These are phyloP conservation scores for Molossus alvarezi DNA, from an alignment of 2,797 vertebrate species.

Conservation along the genomic window DNA sequence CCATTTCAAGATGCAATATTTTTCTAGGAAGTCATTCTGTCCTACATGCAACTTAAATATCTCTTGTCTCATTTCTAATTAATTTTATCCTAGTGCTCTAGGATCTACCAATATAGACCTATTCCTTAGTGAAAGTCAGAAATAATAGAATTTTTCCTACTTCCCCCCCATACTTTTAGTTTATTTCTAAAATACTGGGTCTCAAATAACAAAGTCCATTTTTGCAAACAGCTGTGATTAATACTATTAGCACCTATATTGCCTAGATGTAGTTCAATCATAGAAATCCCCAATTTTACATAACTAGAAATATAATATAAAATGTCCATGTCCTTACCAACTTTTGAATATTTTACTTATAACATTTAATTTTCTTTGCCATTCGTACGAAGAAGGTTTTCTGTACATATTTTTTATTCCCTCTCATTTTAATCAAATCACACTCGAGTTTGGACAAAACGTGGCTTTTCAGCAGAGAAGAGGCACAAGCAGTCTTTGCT, in stretches of 20 bases:
- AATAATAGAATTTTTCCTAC: background rate
- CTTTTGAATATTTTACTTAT: constrained; percentile 28
- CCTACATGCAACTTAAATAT: background rate
- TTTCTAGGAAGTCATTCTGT: background rate
- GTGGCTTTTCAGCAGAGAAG: background rate
- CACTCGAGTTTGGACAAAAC: background rate
- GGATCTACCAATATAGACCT: background rate
- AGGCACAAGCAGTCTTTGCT: background rate
- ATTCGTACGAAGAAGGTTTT: background rate
- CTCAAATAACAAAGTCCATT: background rate
- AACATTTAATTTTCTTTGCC: constrained; percentile 26
- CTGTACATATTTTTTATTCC: background rate
- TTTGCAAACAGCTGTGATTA: background rate
- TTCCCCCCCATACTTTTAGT: background rate
- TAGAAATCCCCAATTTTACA: background rate
- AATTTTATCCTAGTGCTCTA: background rate
- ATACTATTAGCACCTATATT: background rate
- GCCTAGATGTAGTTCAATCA: background rate
- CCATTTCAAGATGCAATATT: background rate
- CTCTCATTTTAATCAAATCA: constrained; percentile 38
- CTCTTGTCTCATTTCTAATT: background rate
- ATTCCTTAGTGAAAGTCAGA: background rate
- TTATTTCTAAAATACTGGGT: background rate
- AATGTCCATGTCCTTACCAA: background rate
- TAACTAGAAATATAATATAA: background rate